Percentiles rank a stretch among this genome's conserved stretches.
phyloP scores from a whole-genome alignment of 1,140 invertebrate species.

The Calliphora vicina region DNA sequence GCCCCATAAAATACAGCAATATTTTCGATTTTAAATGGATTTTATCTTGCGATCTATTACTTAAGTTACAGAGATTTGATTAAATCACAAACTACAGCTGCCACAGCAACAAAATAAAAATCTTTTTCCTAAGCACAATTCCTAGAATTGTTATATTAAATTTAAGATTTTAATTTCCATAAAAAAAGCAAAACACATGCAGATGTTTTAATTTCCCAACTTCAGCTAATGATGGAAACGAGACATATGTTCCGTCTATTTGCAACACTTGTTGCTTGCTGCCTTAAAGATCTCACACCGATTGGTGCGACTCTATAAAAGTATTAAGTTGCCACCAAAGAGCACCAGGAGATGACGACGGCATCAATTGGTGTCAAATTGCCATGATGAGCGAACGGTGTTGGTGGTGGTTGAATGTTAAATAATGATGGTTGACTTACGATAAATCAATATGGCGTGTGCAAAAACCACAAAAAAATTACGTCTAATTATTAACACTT shows the following conservation, averaged over 20 bases:
- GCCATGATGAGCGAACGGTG: not conserved
- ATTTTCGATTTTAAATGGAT: no score
- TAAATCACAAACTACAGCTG: no score
- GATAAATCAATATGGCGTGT: constrained; percentile 18
- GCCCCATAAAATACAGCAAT: no score
- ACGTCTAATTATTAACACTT: constrained; percentile 18
- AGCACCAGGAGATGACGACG: not conserved
- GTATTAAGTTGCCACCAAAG: constrained; percentile 17
- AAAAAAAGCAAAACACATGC: not conserved
- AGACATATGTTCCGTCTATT: not conserved
- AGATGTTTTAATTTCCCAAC: not conserved
- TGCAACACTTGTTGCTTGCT: not conserved
- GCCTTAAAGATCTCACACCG: not conserved
- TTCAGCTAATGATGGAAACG: not conserved
- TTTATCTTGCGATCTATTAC: no score
- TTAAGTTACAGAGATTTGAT: no score
- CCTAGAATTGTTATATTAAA: not conserved
- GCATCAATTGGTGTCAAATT: not conserved
- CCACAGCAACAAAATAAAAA: not conserved
- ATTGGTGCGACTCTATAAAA: constrained; percentile 5
- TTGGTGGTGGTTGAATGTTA: not conserved
- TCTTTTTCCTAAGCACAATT: not conserved
- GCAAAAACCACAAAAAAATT: constrained; percentile 15
- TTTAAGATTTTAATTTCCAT: not conserved
- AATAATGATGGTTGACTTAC: not conserved